These are phyloP conservation scores for Tetramorium alpestre DNA, from an alignment of 1,140 invertebrate species.

Conservation along the genomic window DNA sequence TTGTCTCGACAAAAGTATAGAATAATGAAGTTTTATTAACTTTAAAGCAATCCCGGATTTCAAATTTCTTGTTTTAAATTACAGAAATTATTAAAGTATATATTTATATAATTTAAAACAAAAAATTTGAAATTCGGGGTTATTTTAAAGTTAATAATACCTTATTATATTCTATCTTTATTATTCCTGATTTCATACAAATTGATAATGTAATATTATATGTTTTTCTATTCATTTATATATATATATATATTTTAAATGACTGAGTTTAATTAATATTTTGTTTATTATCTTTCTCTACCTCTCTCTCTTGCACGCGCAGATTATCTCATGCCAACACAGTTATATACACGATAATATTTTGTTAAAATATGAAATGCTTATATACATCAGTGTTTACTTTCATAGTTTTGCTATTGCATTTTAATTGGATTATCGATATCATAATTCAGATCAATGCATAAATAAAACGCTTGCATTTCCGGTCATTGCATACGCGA, in stretches of 20 bases:
- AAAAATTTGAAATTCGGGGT: no score
- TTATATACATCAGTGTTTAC: background rate
- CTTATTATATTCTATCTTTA: background rate
- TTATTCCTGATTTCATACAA: background rate
- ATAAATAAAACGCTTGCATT: slow-evolving; percentile 18
- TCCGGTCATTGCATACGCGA: background rate
- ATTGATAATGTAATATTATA: background rate
- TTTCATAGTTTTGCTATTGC: background rate
- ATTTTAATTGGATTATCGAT: slow-evolving; percentile 32
- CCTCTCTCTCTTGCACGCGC: background rate
- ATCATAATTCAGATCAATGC: slow-evolving; percentile 15
- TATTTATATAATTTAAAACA: no score
- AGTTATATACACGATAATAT: background rate
- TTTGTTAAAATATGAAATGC: slow-evolving; percentile 32
- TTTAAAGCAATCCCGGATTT: no score
- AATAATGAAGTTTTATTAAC: background rate
- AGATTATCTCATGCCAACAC: background rate
- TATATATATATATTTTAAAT: background rate
- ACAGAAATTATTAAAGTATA: no score
- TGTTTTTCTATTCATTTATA: no score
- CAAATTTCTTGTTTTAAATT: background rate
- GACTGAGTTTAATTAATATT: slow-evolving; percentile 1
- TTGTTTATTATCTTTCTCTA: background rate
- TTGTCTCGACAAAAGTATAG: background rate
- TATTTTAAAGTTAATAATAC: no score